Percentiles rank a stretch among this genome's conserved stretches.
Evolutionary conservation across 2,888 invertebrate species (phyloP).

Genomic region (Pseudococcus longispinus): DNA sequence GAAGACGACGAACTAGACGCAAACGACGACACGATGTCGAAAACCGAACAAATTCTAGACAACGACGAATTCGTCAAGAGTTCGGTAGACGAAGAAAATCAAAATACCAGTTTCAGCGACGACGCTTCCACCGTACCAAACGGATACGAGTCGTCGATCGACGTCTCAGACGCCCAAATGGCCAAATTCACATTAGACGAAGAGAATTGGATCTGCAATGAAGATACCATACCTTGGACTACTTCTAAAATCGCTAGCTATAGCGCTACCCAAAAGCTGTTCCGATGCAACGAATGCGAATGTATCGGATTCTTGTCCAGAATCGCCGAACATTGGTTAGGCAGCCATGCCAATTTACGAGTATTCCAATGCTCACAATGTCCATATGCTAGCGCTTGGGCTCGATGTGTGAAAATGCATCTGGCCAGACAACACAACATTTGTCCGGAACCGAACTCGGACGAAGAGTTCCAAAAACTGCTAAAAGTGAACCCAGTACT

Average conservation of each 20-base stretch:
- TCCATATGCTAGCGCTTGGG: conserved; percentile 79
- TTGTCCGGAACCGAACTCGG: conserved; percentile 69
- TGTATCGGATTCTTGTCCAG: conserved; percentile 77
- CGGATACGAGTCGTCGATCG: conserved; percentile 58
- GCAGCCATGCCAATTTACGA: conserved; percentile 73
- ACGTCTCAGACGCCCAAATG: conserved; percentile 61
- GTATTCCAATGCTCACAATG: conserved; percentile 73
- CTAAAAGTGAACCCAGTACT: conserved; percentile 76
- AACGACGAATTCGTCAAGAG: neutral
- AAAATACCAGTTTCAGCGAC: conserved; percentile 38
- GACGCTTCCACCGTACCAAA: conserved; percentile 16
- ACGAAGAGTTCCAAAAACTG: conserved; percentile 61
- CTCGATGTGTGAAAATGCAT: conserved; percentile 76
- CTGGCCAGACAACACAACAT: conserved; percentile 76
- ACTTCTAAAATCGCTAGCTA: conserved; percentile 82
- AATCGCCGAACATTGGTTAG: conserved; percentile 80
- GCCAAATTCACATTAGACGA: conserved; percentile 63
- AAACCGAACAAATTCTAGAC: neutral
- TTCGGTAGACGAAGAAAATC: conserved; percentile 7
- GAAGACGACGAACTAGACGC: conserved; percentile 62
- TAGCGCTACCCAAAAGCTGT: conserved; percentile 77
- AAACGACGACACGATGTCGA: conserved; percentile 56
- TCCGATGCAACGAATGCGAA: conserved; percentile 78
- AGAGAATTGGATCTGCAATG: conserved; percentile 73
- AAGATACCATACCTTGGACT: conserved; percentile 76